Percentiles rank a stretch among this genome's conserved stretches.
Conservation (phyloP, 1,140 invertebrate species). For the Phortica variegata region DNA sequence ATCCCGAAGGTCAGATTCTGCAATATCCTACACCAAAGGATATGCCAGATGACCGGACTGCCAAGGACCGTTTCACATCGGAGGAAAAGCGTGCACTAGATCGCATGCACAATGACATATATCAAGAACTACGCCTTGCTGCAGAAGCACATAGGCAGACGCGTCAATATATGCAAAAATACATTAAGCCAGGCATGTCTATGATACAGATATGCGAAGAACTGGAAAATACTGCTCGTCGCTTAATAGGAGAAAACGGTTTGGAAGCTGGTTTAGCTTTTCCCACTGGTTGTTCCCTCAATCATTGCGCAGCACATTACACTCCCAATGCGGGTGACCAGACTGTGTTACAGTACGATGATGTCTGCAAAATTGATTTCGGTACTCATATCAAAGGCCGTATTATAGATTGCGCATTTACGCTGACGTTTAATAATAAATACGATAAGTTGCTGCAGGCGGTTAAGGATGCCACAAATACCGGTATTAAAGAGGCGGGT, state of each 20-base stretch:
- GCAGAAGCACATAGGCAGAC: constrained; percentile 98
- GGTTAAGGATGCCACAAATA: constrained; percentile 96
- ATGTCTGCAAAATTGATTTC: constrained; percentile 99
- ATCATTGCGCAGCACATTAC: constrained; percentile 99
- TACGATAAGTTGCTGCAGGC: constrained; percentile 95
- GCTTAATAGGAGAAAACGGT: constrained; percentile 92
- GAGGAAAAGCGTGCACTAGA: constrained; percentile 89
- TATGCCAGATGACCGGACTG: constrained; percentile 76
- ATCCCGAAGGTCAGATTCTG: constrained; percentile 79
- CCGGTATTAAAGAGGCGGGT: constrained; percentile 91
- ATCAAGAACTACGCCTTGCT: constrained; percentile 91
- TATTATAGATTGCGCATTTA: constrained; percentile 99
- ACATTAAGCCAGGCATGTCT: constrained; percentile 97
- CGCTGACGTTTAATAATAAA: constrained; percentile 93
- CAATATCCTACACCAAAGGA: constrained; percentile 67
- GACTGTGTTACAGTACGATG: constrained; percentile 92
- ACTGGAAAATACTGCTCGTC: constrained; percentile 87
- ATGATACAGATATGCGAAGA: constrained; percentile 99
- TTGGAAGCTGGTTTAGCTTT: constrained; percentile 96
- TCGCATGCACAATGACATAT: constrained; percentile 83
- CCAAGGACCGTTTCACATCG: constrained; percentile 82
- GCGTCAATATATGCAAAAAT: constrained; percentile 83
- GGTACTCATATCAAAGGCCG: constrained; percentile 98
- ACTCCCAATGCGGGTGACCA: constrained; percentile 98
- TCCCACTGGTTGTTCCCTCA: constrained; percentile 97